phyloP scores from a whole-genome alignment of 2,113 vertebrate species.

The Pomatostomus ruficeps region DNA sequence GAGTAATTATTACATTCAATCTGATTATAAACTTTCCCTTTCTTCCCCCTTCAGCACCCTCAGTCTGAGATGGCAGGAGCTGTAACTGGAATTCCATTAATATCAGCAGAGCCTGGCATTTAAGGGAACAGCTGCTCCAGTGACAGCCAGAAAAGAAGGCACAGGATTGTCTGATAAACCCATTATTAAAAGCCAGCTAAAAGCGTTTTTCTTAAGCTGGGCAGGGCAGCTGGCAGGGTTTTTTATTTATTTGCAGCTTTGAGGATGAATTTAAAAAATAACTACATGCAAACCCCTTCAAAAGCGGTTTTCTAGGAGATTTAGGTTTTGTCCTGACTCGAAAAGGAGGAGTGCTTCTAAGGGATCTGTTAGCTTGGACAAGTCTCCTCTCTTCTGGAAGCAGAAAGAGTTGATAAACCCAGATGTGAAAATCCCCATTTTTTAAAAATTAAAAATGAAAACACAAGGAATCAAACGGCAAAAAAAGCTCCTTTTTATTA shows the following conservation, averaged over 20 bases:
- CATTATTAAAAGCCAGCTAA: not conserved
- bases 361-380: not conserved
- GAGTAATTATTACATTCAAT: not conserved
- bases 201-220: not conserved
- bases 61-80: not conserved
- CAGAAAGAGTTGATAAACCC: not conserved
- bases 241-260: not conserved
- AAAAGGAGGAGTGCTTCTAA: not conserved
- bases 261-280: not conserved
- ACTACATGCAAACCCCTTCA: not conserved
- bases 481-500: conserved; percentile 21
- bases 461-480: not conserved
- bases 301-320: not conserved
- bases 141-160: not conserved
- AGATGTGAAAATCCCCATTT: not conserved
- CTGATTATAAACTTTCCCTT: not conserved
- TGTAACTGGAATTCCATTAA: not conserved
- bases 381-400: not conserved
- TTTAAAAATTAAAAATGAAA: not conserved
- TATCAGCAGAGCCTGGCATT: not conserved
- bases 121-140: not conserved
- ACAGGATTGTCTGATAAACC: not conserved
- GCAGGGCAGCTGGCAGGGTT: not conserved
- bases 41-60: not conserved
- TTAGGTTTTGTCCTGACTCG: not conserved